Conservation (phyloP, 2,888 invertebrate species). For the Spodoptera exigua region DNA sequence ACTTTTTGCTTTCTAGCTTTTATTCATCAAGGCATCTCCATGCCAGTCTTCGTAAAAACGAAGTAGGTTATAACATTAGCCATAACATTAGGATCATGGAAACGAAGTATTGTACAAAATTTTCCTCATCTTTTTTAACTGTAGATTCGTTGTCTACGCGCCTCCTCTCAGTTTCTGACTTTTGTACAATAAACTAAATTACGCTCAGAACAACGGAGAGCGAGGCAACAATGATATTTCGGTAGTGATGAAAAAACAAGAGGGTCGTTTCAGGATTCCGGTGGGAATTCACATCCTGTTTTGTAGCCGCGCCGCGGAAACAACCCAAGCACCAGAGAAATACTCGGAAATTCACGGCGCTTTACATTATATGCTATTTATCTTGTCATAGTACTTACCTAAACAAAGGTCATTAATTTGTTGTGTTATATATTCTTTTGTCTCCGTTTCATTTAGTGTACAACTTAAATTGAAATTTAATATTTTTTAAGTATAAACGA, state of each 20-base stretch:
- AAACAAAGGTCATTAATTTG: constrained; percentile 32
- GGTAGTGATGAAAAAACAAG: constrained; percentile 82
- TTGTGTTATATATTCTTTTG: constrained; percentile 3
- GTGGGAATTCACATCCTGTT: constrained; percentile 80
- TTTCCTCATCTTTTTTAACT: constrained; percentile 68
- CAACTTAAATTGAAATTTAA: constrained; percentile 1
- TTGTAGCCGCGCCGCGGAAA: constrained; percentile 61
- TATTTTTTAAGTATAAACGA: no score
- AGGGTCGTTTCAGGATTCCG: constrained; percentile 81
- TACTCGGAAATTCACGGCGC: constrained; percentile 73
- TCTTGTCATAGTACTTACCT: constrained; percentile 65
- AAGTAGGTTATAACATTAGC: constrained; percentile 27
- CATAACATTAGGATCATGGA: constrained; percentile 49
- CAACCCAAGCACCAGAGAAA: constrained; percentile 74
- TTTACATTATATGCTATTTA: constrained; percentile 68
- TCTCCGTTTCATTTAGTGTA: no score
- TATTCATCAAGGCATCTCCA: constrained; percentile 3
- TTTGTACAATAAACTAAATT: constrained; percentile 83
- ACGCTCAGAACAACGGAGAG: constrained; percentile 77
- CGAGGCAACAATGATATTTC: constrained; percentile 82
- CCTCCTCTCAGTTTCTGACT: constrained; percentile 73
- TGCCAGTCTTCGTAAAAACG: no score
- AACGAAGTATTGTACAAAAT: constrained; percentile 69
- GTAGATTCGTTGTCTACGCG: constrained; percentile 65
- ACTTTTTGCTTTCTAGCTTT: not conserved